These are phyloP conservation scores for Odontothrips loti DNA, from an alignment of 2,888 invertebrate genomes.

Conservation along the genomic window DNA sequence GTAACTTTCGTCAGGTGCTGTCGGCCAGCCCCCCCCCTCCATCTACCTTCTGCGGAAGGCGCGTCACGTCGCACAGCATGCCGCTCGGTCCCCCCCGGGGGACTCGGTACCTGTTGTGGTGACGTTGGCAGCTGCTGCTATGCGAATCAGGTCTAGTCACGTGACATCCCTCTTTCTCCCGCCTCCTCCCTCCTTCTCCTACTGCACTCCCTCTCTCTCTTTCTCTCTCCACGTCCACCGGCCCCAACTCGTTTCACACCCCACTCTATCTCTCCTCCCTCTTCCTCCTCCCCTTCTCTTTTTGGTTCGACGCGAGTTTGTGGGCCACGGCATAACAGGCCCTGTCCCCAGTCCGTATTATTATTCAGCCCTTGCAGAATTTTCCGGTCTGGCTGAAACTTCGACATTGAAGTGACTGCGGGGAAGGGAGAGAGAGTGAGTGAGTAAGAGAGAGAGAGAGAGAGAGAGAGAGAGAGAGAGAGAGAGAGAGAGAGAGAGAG, in stretches of 20 bases:
- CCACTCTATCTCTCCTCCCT: background rate
- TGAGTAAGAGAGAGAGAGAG: background rate
- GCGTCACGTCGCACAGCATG: too few relatives aligned
- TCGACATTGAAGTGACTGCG: background rate
- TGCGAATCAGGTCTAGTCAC: background rate
- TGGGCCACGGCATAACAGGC: too few relatives aligned
- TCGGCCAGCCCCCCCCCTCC: too few relatives aligned
- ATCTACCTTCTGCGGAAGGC: too few relatives aligned
- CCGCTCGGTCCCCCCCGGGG: background rate
- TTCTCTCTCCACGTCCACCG: background rate
- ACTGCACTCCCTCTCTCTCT: background rate
- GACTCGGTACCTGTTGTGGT: conserved; percentile 7
- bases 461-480: background rate
- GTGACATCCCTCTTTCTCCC: background rate
- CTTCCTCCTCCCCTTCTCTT: background rate
- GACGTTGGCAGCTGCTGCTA: background rate
- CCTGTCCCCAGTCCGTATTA: background rate
- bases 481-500: too few relatives aligned
- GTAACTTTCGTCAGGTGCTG: too few relatives aligned
- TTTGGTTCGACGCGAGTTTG: background rate
- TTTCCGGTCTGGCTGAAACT: background rate
- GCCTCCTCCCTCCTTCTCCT: background rate
- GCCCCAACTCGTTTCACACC: too few relatives aligned
- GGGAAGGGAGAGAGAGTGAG: background rate
- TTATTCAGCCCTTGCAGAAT: conserved; percentile 1